Conservation (phyloP, 2,113 vertebrate genomes). For the Strix uralensis region DNA sequence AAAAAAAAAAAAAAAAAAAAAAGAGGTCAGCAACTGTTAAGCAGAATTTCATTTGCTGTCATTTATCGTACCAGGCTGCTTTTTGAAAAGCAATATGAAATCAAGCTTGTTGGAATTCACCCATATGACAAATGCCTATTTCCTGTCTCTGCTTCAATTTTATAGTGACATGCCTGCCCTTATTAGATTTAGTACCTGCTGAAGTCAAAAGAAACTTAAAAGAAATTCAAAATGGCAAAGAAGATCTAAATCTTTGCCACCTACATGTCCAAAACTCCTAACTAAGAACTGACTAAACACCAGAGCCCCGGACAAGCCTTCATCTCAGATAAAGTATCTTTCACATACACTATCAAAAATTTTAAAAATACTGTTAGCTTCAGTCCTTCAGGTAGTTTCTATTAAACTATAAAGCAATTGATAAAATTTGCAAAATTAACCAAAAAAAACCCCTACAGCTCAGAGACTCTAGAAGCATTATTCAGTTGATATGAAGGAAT, state of each 20-base stretch:
- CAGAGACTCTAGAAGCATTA: neutral
- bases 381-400: neutral
- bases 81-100: slow-evolving; percentile 21
- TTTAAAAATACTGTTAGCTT: neutral
- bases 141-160: neutral
- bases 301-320: neutral
- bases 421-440: neutral
- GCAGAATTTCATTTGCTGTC: slow-evolving; percentile 13
- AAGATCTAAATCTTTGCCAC: neutral
- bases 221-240: neutral
- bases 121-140: slow-evolving; percentile 23
- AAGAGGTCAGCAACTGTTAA: neutral
- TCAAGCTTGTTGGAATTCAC: slow-evolving; percentile 16
- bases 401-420: neutral
- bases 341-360: neutral
- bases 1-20: neutral
- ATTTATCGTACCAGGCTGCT: neutral
- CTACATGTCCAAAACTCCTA: neutral
- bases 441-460: neutral
- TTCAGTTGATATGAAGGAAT: neutral
- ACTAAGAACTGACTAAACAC: neutral
- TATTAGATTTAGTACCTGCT: neutral
- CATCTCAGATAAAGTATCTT: neutral
- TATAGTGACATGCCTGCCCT: neutral
- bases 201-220: slow-evolving; percentile 16